Conservation (phyloP, 2,888 invertebrate species). For the Exocentrus adspersus region DNA sequence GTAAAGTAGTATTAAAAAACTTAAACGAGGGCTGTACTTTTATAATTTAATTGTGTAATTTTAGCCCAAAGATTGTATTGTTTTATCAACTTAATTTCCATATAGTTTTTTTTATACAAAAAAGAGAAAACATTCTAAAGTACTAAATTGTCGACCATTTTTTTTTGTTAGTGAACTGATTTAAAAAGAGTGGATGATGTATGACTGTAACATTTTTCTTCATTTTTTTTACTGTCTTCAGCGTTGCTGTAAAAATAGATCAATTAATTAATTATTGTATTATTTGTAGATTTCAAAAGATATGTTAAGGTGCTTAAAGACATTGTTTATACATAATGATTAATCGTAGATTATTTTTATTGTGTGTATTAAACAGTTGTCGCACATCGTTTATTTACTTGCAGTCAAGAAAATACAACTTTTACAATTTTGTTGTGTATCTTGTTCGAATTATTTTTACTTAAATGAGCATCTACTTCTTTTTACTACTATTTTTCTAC, state of each 20-base stretch:
- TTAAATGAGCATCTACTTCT: conserved; percentile 31
- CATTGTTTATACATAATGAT: conserved; percentile 36
- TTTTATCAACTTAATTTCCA: conserved; percentile 11
- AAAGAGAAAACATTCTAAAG: conserved; percentile 29
- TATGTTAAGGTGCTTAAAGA: conserved; percentile 47
- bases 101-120: conserved; percentile 24
- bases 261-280: no score
- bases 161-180: conserved; percentile 28
- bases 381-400: conserved; percentile 41
- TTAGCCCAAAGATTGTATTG: conserved; percentile 33
- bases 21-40: conserved; percentile 28
- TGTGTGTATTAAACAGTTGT: conserved; percentile 29
- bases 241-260: conserved; percentile 35
- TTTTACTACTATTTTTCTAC: conserved; percentile 41
- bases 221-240: conserved; percentile 36
- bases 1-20: conserved; percentile 43
- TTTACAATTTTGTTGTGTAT: conserved; percentile 31
- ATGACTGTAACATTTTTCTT: conserved; percentile 25
- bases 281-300: conserved; percentile 45
- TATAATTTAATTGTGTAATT: conserved; percentile 28
- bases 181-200: conserved; percentile 28
- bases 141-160: conserved; percentile 25
- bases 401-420: conserved; percentile 28
- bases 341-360: conserved; percentile 27
- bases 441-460: conserved; percentile 31